Percentiles rank a stretch among this genome's conserved stretches.
Conservation (phyloP, 1,140 invertebrate genomes). For the Daktulosphaira vitifoliae region DNA sequence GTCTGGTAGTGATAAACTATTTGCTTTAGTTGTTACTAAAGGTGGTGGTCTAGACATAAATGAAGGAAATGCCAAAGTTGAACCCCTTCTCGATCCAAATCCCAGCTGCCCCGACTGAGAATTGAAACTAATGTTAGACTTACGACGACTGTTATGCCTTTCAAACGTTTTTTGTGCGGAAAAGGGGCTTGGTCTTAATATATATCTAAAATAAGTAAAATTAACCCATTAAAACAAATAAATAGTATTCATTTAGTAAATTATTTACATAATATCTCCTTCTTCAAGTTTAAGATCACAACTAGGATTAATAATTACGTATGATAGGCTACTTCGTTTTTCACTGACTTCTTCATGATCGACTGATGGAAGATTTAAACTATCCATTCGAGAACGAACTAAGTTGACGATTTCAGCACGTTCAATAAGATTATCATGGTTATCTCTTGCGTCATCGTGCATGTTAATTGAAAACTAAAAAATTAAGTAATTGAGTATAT, state of each 20-base stretch:
- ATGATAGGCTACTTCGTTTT: slow-evolving; percentile 84
- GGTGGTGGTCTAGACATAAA: slow-evolving; percentile 58
- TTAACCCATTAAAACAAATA: background rate
- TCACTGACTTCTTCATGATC: slow-evolving; percentile 91
- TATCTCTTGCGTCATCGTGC: slow-evolving; percentile 72
- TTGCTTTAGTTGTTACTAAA: slow-evolving; percentile 70
- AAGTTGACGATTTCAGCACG: slow-evolving; percentile 89
- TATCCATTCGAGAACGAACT: slow-evolving; percentile 87
- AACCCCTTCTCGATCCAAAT: slow-evolving; percentile 44
- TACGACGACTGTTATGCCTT: slow-evolving; percentile 77
- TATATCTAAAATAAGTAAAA: slow-evolving; percentile 51
- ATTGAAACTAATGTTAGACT: slow-evolving; percentile 83
- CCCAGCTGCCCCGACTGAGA: slow-evolving; percentile 53
- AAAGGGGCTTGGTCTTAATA: slow-evolving; percentile 82
- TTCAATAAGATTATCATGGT: slow-evolving; percentile 82
- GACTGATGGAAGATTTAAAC: slow-evolving; percentile 73
- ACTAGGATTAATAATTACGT: slow-evolving; percentile 97
- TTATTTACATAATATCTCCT: slow-evolving; percentile 87
- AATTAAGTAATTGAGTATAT: slow-evolving; percentile 34
- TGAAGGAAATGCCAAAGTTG: slow-evolving; percentile 47
- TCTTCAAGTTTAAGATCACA: slow-evolving; percentile 93
- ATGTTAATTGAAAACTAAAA: slow-evolving; percentile 69
- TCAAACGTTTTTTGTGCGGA: slow-evolving; percentile 90
- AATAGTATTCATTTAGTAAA: background rate
- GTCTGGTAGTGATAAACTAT: slow-evolving; percentile 76